phyloP scores from a whole-genome alignment of 2,888 invertebrate species.

The Leptinotarsa haldemani region DNA sequence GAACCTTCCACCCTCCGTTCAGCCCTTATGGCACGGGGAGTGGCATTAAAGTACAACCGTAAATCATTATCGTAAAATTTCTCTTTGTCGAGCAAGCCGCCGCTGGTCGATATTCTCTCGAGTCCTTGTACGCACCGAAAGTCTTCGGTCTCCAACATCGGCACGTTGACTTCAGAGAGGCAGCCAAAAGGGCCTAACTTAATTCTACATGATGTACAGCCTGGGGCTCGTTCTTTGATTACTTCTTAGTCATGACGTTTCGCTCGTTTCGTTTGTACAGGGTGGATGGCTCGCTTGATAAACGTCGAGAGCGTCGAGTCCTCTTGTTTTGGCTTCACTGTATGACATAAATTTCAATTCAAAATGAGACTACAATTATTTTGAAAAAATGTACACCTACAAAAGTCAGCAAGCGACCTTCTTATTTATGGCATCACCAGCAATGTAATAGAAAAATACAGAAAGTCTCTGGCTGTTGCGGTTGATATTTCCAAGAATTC shows the following conservation, averaged over 20 bases:
- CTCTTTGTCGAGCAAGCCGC: neutral
- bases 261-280: neutral
- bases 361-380: no score
- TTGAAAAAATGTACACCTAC: no score
- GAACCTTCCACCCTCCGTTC: neutral
- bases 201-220: neutral
- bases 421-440: no score
- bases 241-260: neutral
- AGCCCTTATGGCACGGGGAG: slow-evolving; percentile 3
- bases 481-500: no score
- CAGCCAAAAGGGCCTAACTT: neutral
- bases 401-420: no score
- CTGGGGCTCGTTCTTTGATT: neutral
- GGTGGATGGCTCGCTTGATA: neutral
- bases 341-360: no score
- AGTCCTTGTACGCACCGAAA: neutral
- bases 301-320: no score
- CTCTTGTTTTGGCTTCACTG: no score
- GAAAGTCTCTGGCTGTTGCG: no score
- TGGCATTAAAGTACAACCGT: slow-evolving; percentile 7
- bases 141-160: neutral
- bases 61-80: slow-evolving; percentile 12
- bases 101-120: slow-evolving; percentile 2
- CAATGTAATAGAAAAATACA: no score
- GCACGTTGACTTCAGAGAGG: slow-evolving; percentile 1